Percentiles rank a stretch among this genome's conserved stretches.
phyloP scores from a whole-genome alignment of 2,797 vertebrate genomes.

The Macrochelys suwanniensis region DNA sequence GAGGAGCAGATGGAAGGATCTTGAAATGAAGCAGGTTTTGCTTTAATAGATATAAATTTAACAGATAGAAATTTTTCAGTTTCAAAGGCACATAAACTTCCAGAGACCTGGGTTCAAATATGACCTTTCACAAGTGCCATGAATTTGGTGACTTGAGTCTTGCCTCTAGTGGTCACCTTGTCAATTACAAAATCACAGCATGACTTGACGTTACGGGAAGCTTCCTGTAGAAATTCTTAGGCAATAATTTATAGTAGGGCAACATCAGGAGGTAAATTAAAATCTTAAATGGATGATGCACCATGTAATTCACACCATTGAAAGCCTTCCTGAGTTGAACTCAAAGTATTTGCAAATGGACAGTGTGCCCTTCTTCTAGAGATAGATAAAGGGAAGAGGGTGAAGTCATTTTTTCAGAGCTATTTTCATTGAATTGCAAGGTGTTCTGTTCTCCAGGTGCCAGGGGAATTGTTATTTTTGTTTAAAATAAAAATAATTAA shows the following conservation, averaged over 20 bases:
- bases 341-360: neutral
- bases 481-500: slow-evolving; percentile 12
- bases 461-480: neutral
- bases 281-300: neutral
- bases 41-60: neutral
- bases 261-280: neutral
- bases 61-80: neutral
- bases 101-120: neutral
- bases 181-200: neutral
- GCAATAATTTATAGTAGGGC: neutral
- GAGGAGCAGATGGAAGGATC: neutral
- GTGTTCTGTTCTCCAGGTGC: neutral
- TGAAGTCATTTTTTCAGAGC: slow-evolving; percentile 2
- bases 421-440: neutral
- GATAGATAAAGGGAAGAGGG: neutral
- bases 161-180: neutral
- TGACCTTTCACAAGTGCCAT: neutral
- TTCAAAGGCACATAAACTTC: slow-evolving; percentile 1
- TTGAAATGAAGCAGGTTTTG: neutral
- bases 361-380: neutral
- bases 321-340: neutral
- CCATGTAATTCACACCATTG: neutral
- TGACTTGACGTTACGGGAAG: neutral
- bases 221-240: neutral
- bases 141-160: neutral